phyloP scores from a whole-genome alignment of 2,113 vertebrate genomes.

The Grammomys surdaster region DNA sequence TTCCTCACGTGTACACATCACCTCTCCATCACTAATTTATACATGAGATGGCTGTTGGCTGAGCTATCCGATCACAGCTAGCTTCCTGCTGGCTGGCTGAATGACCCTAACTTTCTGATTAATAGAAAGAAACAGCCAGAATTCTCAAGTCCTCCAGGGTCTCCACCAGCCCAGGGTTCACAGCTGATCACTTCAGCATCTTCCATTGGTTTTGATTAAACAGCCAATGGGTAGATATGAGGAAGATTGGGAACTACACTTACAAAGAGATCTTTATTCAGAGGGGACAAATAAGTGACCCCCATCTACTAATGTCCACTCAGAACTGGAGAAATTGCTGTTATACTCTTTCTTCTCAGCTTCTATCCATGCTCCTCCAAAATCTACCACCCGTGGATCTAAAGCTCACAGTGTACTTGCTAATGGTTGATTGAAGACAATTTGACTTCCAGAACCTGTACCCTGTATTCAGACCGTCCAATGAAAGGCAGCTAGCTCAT shows the following conservation, averaged over 20 bases:
- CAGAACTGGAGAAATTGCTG: neutral
- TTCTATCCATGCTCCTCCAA: neutral
- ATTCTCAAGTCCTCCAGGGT: neutral
- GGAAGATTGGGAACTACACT: neutral
- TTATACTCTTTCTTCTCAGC: neutral
- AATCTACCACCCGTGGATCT: neutral
- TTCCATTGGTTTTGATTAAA: neutral
- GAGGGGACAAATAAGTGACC: neutral
- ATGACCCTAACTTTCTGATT: neutral
- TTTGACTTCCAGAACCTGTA: neutral
- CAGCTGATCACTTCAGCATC: neutral
- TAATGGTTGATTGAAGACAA: neutral
- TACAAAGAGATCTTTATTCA: neutral
- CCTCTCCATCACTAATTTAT: neutral
- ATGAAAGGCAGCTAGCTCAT: neutral
- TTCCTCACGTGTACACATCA: neutral
- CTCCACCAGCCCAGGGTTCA: neutral
- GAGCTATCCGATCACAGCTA: rapidly evolving
- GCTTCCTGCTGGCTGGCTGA: neutral
- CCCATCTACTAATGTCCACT: too few species aligned
- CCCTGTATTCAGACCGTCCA: neutral
- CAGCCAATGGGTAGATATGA: neutral
- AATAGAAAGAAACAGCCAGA: neutral
- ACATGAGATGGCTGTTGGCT: neutral
- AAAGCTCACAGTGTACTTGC: neutral